Percentiles rank a stretch among this genome's conserved stretches.
Evolutionary conservation across 37 sponge, comb jelly and placozoan species (phyloP).

Genomic region (Haliclona indistincta): DNA sequence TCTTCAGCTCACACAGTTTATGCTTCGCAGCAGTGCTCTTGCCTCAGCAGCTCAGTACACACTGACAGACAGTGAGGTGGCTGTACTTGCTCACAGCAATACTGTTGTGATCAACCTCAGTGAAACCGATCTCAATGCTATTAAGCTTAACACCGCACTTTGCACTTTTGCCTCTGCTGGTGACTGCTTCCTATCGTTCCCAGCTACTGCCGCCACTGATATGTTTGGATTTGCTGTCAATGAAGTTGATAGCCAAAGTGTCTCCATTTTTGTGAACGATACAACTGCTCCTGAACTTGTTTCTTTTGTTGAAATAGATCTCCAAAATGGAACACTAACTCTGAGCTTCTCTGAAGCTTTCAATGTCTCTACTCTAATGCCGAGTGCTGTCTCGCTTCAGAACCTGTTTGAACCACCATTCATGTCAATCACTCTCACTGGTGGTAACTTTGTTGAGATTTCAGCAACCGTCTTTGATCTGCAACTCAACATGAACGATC

Average conservation of each 20-base stretch:
- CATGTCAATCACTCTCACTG: conserved; percentile 56
- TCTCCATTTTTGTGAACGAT: conserved; percentile 57
- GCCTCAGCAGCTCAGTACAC: conserved; percentile 8
- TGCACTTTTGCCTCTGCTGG: conserved; percentile 37
- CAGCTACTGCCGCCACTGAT: conserved; percentile 49
- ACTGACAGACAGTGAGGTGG: conserved; percentile 33
- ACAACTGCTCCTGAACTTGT: conserved; percentile 58
- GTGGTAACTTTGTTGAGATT: conserved; percentile 38
- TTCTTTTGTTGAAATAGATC: conserved; percentile 73
- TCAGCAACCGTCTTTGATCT: conserved; percentile 43
- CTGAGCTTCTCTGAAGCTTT: conserved; percentile 79
- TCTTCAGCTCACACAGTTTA: conserved; percentile 38
- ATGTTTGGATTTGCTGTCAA: conserved; percentile 55
- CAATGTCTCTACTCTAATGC: conserved; percentile 50
- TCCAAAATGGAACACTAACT: conserved; percentile 66
- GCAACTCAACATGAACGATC: conserved; percentile 62
- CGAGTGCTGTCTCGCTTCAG: conserved; percentile 65
- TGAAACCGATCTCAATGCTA: conserved; percentile 60
- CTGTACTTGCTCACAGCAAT: conserved; percentile 31
- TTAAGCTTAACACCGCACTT: conserved; percentile 60
- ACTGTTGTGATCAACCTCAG: conserved; percentile 45
- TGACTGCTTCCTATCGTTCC: conserved; percentile 68
- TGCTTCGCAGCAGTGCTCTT: conserved; percentile 36
- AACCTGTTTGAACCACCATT: conserved; percentile 75
- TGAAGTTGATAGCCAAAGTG: conserved; percentile 22